Conservation (phyloP, 2,797 vertebrate species). For the Hippopotamyrus pictus region DNA sequence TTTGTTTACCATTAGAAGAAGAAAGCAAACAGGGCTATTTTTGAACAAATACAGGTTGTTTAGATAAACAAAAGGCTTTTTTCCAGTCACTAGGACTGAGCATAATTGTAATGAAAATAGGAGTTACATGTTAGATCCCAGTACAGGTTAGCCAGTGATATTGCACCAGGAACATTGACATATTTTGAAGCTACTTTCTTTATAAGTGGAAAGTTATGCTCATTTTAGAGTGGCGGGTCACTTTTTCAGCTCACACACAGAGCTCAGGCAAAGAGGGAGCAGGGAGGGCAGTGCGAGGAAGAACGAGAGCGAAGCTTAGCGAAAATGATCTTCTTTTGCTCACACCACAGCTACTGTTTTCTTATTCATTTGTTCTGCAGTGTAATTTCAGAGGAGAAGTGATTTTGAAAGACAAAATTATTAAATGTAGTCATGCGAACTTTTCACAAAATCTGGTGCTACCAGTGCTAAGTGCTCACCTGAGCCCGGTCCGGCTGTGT, state of each 20-base stretch:
- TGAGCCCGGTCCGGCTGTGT: not conserved
- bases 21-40: not conserved
- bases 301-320: not conserved
- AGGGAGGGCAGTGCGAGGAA: not conserved
- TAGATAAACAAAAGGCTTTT: not conserved
- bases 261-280: not conserved
- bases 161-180: slow-evolving; percentile 24
- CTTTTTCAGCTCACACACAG: not conserved
- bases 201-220: not conserved
- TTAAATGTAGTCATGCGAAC: slow-evolving; percentile 2
- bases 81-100: not conserved
- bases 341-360: slow-evolving; percentile 4
- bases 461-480: not conserved
- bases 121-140: slow-evolving; percentile 15
- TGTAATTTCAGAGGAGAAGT: not conserved
- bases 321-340: not conserved
- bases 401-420: not conserved
- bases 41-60: not conserved
- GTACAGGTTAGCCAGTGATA: not conserved
- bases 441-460: not conserved
- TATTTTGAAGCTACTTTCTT: not conserved
- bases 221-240: slow-evolving; percentile 25
- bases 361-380: not conserved
- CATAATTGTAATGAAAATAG: not conserved
- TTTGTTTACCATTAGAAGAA: not conserved